phyloP scores from a whole-genome alignment of 2,888 invertebrate genomes.

The Zele albiditarsus region DNA sequence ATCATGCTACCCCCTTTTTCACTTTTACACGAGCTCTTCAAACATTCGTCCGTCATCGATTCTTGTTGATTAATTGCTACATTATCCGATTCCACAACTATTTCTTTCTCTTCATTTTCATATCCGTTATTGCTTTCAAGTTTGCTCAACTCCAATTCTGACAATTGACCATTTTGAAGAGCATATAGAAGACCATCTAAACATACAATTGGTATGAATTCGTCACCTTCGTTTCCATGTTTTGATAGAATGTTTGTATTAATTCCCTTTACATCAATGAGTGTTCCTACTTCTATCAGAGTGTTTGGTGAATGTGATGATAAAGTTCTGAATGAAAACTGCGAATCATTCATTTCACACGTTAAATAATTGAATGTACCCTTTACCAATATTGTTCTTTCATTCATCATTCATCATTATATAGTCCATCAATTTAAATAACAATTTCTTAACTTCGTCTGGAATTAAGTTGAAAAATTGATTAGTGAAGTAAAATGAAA shows the following conservation, averaged over 20 bases:
- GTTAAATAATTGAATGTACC: conserved; percentile 56
- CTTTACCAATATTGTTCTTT: conserved; percentile 52
- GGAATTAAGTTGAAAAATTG: too few species aligned
- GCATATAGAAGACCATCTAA: conserved; percentile 64
- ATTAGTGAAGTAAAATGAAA: too few species aligned
- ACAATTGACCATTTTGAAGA: conserved; percentile 61
- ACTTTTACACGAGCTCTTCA: neutral
- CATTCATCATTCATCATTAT: conserved; percentile 53
- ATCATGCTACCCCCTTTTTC: conserved; percentile 16
- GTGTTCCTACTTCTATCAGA: conserved; percentile 45
- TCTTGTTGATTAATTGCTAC: neutral
- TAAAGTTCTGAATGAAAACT: conserved; percentile 61
- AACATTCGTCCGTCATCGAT: neutral
- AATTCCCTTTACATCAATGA: conserved; percentile 41
- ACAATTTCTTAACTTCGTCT: neutral
- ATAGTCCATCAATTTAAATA: neutral
- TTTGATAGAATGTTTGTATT: conserved; percentile 2
- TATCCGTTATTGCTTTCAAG: conserved; percentile 46
- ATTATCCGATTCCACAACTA: neutral
- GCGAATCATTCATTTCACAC: conserved; percentile 65
- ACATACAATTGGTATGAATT: conserved; percentile 62
- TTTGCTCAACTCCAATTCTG: conserved; percentile 59
- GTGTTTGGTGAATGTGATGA: conserved; percentile 51
- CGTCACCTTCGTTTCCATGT: conserved; percentile 54
- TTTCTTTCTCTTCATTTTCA: neutral